These are phyloP conservation scores for Typhlomys cinereus DNA, from an alignment of 2,113 vertebrate genomes.

Conservation along the genomic window DNA sequence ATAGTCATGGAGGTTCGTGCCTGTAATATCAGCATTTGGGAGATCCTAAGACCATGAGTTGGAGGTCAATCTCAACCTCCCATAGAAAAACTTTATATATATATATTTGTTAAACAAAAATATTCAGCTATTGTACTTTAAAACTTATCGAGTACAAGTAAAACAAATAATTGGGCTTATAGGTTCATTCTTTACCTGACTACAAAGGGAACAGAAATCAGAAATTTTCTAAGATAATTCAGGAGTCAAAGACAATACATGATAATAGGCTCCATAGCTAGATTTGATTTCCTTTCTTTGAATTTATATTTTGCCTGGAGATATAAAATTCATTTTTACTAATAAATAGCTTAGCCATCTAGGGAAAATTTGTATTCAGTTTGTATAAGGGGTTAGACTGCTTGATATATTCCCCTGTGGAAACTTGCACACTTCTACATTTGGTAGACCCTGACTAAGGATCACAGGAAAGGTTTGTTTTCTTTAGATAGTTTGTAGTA, in stretches of 20 bases:
- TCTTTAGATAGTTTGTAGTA: not conserved
- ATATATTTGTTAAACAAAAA: not conserved
- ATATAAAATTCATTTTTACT: not conserved
- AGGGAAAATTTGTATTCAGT: not conserved
- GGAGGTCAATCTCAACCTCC: not conserved
- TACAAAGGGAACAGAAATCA: not conserved
- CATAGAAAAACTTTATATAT: not conserved
- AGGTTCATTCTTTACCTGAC: conserved; percentile 7
- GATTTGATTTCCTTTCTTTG: not conserved
- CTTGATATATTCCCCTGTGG: not conserved
- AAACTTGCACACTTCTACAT: not conserved
- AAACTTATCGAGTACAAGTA: not conserved
- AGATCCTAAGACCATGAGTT: not conserved
- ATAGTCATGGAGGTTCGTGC: not conserved
- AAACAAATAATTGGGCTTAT: not conserved
- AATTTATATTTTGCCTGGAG: not conserved
- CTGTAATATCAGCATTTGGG: not conserved
- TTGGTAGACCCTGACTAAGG: not conserved
- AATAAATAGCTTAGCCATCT: not conserved
- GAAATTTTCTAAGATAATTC: not conserved
- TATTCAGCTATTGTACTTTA: not conserved
- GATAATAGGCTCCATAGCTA: not conserved
- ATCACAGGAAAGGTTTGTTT: not conserved
- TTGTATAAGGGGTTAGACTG: not conserved
- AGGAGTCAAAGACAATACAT: not conserved